Conservation (phyloP, 2,113 vertebrate genomes). For the Pelecanoides urinatrix region DNA sequence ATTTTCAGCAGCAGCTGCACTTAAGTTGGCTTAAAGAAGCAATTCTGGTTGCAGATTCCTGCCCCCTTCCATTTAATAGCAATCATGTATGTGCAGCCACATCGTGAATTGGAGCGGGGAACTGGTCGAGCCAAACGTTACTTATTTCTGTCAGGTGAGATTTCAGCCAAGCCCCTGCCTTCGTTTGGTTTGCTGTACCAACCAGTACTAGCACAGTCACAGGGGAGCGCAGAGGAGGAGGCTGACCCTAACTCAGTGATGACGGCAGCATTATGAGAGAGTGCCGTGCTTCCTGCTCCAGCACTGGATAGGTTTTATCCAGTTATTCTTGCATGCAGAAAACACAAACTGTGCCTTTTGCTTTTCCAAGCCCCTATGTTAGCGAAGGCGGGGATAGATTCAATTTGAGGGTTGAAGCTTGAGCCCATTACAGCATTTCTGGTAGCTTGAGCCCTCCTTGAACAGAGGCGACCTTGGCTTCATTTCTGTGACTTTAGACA, state of each 20-base stretch:
- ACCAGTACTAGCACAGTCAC: rapidly evolving
- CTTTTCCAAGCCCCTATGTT: background rate
- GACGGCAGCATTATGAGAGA: background rate
- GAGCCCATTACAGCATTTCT: background rate
- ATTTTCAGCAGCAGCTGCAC: background rate
- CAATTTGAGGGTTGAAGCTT: background rate
- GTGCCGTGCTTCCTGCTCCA: background rate
- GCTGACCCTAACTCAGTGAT: background rate
- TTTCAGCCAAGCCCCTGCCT: background rate
- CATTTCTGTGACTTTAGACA: background rate
- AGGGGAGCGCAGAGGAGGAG: rapidly evolving
- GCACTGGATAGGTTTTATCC: background rate
- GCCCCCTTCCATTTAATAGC: background rate
- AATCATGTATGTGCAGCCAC: background rate
- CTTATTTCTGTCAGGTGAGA: background rate
- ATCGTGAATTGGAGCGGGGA: background rate
- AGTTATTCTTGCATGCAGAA: background rate
- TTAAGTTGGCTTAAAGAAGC: background rate
- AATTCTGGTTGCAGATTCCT: background rate
- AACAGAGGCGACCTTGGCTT: background rate
- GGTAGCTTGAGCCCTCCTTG: background rate
- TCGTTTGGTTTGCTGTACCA: rapidly evolving
- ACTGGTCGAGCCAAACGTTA: background rate
- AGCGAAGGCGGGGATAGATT: background rate
- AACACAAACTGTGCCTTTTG: background rate